These are phyloP conservation scores for Cantharis nigra DNA, from an alignment of 2,888 invertebrate genomes.

Conservation along the genomic window DNA sequence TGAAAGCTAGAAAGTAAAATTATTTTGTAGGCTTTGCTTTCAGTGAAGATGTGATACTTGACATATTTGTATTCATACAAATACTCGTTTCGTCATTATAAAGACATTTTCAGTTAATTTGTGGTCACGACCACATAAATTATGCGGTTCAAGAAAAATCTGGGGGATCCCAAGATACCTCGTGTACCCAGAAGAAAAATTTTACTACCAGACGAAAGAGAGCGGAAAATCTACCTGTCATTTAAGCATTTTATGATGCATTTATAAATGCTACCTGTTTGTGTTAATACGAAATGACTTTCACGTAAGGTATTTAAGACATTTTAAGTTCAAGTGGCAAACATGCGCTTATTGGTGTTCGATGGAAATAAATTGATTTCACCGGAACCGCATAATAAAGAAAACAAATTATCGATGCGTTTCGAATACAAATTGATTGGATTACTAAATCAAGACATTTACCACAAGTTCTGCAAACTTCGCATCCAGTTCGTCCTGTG, in stretches of 20 bases:
- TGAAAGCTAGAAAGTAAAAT: neutral
- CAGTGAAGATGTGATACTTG: neutral
- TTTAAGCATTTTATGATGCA: neutral
- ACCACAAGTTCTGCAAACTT: conserved; percentile 94
- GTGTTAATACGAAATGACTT: conserved; percentile 14
- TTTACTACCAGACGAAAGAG: neutral
- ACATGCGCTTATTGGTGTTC: neutral
- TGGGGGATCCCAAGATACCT: too few relatives aligned
- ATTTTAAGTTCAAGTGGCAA: conserved; percentile 14
- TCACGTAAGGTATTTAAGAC: conserved; percentile 15
- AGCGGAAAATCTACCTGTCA: neutral
- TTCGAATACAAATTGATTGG: neutral
- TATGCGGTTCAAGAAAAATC: too few relatives aligned
- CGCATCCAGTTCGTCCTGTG: conserved; percentile 87
- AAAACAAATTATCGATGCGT: neutral
- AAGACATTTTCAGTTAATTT: neutral
- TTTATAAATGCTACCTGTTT: conserved; percentile 22
- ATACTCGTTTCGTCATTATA: neutral
- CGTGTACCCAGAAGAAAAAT: neutral
- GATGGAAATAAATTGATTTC: conserved; percentile 17
- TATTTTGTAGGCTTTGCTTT: neutral
- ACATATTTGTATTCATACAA: neutral
- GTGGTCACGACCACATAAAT: too few relatives aligned
- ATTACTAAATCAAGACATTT: conserved; percentile 50
- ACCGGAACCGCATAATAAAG: conserved; percentile 8